Base-by-base conservation (phyloP, 2,113 vertebrate genomes). In the Oriolus oriolus region DNA sequence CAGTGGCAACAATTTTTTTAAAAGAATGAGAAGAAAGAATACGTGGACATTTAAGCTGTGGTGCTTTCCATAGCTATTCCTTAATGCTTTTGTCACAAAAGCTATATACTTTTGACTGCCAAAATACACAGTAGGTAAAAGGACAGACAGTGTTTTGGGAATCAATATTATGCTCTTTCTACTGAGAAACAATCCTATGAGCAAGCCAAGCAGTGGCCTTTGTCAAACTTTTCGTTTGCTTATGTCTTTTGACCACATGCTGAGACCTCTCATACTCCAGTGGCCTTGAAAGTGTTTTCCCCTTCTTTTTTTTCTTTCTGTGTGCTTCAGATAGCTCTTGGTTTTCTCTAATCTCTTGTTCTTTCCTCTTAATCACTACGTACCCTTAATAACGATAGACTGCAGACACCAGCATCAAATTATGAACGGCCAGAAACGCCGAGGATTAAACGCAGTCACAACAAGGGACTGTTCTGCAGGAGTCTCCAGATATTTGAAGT, bases 331-430 rank as follows among this genome's bases (percentile, higher is more conserved):
- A 94, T 61, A 84, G 68, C 54, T 87, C 57, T 88, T 69, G 52
- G 47, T 86, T 95, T 73, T 44, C 71, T 81, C 86, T 96, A 95
- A 96, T 95, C 96, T 91, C 93, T 57, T 83, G 39, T 80, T 90
- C 92, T 95, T 81, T 73, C 50, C 77, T 87, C 68, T 47, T 94
- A 95, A 84, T 94, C 90, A 47, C 80, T 39, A 16, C 4, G 4
- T 31, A 79, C 7, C 3, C 86, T 78, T 59, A 68, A 79, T 79
- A 87, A 87, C 1, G 14, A 84, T 26, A 91, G 66, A 60, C 94
- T 66, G 82, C 89, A 90, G 95, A 93, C 90, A 88, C 74, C 78
- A 35, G 69, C 80, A 50, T 13, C 87, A 73, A 79, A 65, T 54
- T 47, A 45, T 39, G 52, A 70, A 35, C 6, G 1, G 35, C 10